Evolutionary conservation across 2,797 vertebrate species (phyloP), one percentile per base, ranked within the genome.

Genomic region (Crypturellus tataupa): DNA sequence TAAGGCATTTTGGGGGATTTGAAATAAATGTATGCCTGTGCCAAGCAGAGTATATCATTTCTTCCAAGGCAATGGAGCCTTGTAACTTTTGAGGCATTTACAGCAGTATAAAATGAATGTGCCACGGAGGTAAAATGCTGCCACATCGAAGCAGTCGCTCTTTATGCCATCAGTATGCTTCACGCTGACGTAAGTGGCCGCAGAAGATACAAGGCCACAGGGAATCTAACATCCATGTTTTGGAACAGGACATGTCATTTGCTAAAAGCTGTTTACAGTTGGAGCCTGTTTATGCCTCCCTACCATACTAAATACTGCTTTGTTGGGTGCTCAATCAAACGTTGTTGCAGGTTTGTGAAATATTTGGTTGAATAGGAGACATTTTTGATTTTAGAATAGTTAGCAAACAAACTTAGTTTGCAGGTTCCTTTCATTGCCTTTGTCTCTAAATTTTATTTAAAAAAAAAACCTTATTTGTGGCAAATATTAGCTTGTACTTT

Each of bases 281-380:
- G 75, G 53, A 3, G 0, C 59, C 89, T 80, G 47, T 82, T 95
- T 90, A 75, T 93, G 25, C 58, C 93, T 94, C 58, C 8, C 42
- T 92, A 55, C 59, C 51, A 29, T 19, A 67, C 71, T 60, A 89
- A 93, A 33, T 17, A 81, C 40, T 42, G 13, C 49, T 72, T 6
- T 60, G 87, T 33, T 37, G 55, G 81, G 39, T 92, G 23, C 49
- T 94, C 11, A 13, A 24, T 89, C 90, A 82, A 70, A 53, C 6
- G 24, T 64, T 39, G 24, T 46, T 92, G 40, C 55, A 83, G 49
- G 42, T 58, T 82, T 92, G 37, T 92, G 84, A 95, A 94, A 80
- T 89, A 90, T 33, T 62, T 77, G 31, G 47, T 71, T 16, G 65
- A 82, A 68, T 10, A 79, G 65, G 24, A 87, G 64, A 80, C 1